A percentile compares a stretch with the other conserved stretches of the same genome.
Conservation (phyloP, 1,140 invertebrate genomes). For the Octopus bimaculoides region DNA sequence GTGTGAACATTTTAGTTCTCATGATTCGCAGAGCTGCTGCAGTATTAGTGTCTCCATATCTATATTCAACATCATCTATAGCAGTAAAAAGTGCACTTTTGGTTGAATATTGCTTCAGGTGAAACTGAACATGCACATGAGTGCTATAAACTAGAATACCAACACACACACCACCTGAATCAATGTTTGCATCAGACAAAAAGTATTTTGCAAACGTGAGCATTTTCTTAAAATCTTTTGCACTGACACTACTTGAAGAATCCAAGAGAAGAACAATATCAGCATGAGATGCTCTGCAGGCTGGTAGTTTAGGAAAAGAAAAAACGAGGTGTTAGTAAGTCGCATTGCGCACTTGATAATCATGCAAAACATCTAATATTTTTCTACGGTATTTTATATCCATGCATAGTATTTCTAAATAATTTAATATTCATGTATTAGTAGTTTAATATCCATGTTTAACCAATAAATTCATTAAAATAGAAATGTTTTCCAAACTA, state of each 20-base stretch:
- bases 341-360: background rate
- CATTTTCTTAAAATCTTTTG: conserved; percentile 17
- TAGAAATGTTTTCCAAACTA: too few species aligned
- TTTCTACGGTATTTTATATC: too few species aligned
- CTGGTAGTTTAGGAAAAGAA: conserved; percentile 4
- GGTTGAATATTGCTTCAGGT: conserved; percentile 31
- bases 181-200: conserved; percentile 15
- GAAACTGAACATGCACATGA: conserved; percentile 31
- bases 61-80: conserved; percentile 40
- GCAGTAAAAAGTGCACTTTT: conserved; percentile 29
- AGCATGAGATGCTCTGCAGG: conserved; percentile 11
- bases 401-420: too few species aligned
- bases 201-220: conserved; percentile 17
- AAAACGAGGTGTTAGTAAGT: background rate
- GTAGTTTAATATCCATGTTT: too few species aligned
- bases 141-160: conserved; percentile 39
- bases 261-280: conserved; percentile 18
- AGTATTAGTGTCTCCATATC: conserved; percentile 50
- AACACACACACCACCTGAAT: conserved; percentile 31
- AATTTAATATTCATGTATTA: too few species aligned
- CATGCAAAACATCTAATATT: too few species aligned
- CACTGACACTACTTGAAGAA: conserved; percentile 14
- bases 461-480: too few species aligned
- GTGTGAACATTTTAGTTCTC: conserved; percentile 38
- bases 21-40: conserved; percentile 40